Base-by-base conservation (phyloP, 2,888 invertebrate genomes). In the Nomada hirtipes region DNA sequence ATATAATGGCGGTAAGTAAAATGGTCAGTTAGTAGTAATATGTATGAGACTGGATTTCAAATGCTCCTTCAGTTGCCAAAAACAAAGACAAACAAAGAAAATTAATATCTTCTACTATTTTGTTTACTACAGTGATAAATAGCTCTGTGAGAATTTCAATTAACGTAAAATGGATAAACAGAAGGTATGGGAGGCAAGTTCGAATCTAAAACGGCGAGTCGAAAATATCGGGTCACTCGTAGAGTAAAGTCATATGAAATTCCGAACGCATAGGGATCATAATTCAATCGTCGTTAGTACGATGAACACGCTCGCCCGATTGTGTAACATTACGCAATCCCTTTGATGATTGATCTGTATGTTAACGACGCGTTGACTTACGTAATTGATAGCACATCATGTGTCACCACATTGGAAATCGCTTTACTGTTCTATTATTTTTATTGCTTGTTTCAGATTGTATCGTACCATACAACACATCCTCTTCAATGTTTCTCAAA, bases 181-280 rank as follows among this genome's bases (percentile, higher is more conserved):
- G 4, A 55, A 44, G 47, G 47, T 1, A 29, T 7, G 13, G 44
- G 44, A 9, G n/a, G 23, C 29, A 20, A 2, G n/a, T n/a, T n/a
- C 13, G 65, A n/a, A 36, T 23, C 15, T 18, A 55, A n/a, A 36
- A 82, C 71, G 50, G 71, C 57, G 55, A 67, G 64, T 65, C 23
- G 65, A 47, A 78, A 65, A 72, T 83, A 86, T 86, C 75, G 61
- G 75, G 85, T 77, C 76, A 65, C 36, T 42, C 76, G 75, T 60
- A 59, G 77, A 81, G 77, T 74, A 69, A 69, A 82, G 73, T 86
- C 77, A 79, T 88, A 88, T 69, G 80, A 80, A 86, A 88, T 88
- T 88, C 88, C 65, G 76, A 23, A 47, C 76, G 76, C 86, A 79
- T 68, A 65, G 74, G 59, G 72, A 67, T 80, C 81, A 85, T 88